Conservation (phyloP, 2,888 invertebrate species). For the Apamea epomidion region DNA sequence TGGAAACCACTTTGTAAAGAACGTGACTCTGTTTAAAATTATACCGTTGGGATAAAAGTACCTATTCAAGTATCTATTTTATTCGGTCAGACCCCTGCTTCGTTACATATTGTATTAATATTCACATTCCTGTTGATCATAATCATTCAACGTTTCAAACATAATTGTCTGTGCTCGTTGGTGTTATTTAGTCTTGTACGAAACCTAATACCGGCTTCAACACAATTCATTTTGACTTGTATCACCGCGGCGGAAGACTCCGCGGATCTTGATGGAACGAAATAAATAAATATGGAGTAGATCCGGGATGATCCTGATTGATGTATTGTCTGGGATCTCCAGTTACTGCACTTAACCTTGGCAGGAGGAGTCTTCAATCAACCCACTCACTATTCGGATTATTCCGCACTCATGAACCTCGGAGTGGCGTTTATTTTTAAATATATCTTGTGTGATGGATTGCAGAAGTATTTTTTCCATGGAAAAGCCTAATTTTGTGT, state of each 20-base stretch:
- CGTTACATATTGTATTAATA: background rate
- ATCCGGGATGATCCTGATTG: constrained; percentile 77
- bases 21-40: background rate
- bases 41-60: background rate
- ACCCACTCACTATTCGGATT: constrained; percentile 42
- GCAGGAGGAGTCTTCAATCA: constrained; percentile 45
- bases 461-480: background rate
- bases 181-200: background rate
- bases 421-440: constrained; percentile 30
- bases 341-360: constrained; percentile 59
- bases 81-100: background rate
- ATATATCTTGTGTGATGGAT: constrained; percentile 36
- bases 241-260: constrained; percentile 24
- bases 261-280: constrained; percentile 58
- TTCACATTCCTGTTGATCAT: background rate
- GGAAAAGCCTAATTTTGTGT: background rate
- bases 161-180: background rate
- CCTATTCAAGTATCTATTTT: background rate
- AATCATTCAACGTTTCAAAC: background rate
- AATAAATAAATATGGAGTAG: constrained; percentile 75
- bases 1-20: background rate
- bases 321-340: constrained; percentile 71
- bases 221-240: constrained; percentile 41
- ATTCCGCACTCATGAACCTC: constrained; percentile 34
- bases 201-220: constrained; percentile 20